Base-by-base conservation (phyloP, 53 echinoderm and acorn worm genomes). In the Stichopus horrens region DNA sequence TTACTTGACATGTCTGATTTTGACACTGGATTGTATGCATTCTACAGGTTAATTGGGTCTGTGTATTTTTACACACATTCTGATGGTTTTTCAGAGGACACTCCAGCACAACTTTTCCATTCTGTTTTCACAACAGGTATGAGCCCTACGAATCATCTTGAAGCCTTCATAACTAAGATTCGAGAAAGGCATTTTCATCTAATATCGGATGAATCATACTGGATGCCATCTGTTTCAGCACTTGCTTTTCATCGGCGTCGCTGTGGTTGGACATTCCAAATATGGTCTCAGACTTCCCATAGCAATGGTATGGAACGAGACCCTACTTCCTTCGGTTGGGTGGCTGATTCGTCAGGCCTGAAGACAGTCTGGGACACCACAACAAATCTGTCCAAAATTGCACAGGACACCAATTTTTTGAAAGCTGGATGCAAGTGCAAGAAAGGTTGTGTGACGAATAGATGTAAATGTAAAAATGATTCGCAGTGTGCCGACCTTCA, bases 31-130 rank as follows among this genome's bases (percentile, higher is more conserved):
- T 57, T 91, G 7, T 74, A 60, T 54, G 88, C 91, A 20, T 91
- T 91, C 71, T 91, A 88, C 53, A 54, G 91, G 73, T 51, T 91
- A 8, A 88, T 91, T 78, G 91, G 88, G 5, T 88, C 78, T 88
- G 88, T 91, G 54, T 91, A 74, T 53, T 91, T 80, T 59, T 54
- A 71, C 9, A 54, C 78, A 66, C 91, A 91, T 73, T 16, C 52
- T 23, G 23, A 54, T 71, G 91, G 77, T 21, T 91, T 91, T 79
- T 7, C 51, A n/a, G 88, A 60, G 56, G 77, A 63, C 13, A 60
- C 59, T 16, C 87, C 88, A 57, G 71, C 87, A 7, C 88, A 91
- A 22, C 55, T 76, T 8, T 91, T 88, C 23, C 58, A 58, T n/a
- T 86, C 86, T 55, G 76, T 91, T 16, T 77, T 54, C 9, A 20